Base-by-base conservation (phyloP, 2,888 invertebrate genomes). In the Neoaliturus tenellus region DNA sequence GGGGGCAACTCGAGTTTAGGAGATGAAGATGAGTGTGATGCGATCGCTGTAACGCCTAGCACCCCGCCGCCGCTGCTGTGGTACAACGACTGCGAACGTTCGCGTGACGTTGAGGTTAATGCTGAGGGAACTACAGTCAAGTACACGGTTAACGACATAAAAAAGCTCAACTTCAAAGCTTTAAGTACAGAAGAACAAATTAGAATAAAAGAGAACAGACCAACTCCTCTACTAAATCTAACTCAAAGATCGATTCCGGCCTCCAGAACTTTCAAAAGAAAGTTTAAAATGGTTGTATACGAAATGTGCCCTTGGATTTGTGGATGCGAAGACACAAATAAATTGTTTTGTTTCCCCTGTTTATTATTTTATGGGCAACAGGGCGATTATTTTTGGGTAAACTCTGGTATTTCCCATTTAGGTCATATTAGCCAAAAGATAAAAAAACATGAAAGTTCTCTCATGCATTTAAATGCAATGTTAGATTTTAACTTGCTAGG, bases 401-500 rank as follows among this genome's bases (percentile, higher is more conserved):
- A 73, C 51, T 17, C n/a, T 33, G 71, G 82, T 17, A 51, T 82
- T 33, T 33, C 28, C 55, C 73, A 82, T 39, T 39, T 82, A 31
- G 71, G 35, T 28, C 82, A 75, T 82, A 35, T 82, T 23, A 20
- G 35, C 6, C 75, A 51, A 81, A 81, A 81, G 67, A 67, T 62
- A 10, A 67, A 67, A 31, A 82, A 82, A 55, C 73, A 82, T 20
- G 75, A 51, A 75, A 55, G 33, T 31, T 82, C 82, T 20, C 28
- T 20, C 6, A 6, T n/a, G 1, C 82, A 82, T 28, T 35, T 73
- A 71, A 73, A 33, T 55, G 73, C 82, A 0, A 55, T 10, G 14
- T 73, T 82, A 55, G 73, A 82, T 25, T 82, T 82, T 55, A 73
- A 75, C 55, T 55, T 82, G 23, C 35, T 82, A 0, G 82, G 73